A percentile compares a stretch with the other conserved stretches of the same genome.
Conservation (phyloP, 2,113 vertebrate genomes). For the Hippocampus abdominalis region DNA sequence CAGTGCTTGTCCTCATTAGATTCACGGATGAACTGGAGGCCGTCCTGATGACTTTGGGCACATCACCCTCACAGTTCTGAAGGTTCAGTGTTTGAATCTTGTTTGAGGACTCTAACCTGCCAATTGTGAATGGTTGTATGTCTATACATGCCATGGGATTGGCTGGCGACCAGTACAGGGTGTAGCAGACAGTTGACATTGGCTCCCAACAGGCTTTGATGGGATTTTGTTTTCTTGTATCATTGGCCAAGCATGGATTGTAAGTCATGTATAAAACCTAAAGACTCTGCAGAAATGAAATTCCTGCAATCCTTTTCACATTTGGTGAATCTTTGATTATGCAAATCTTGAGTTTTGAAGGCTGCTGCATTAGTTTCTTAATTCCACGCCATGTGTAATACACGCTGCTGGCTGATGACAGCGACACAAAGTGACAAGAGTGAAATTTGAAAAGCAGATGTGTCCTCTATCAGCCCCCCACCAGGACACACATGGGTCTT, state of each 20-base stretch:
- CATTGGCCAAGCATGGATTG: neutral
- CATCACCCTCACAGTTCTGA: too few species aligned
- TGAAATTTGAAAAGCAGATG: constrained; percentile 35
- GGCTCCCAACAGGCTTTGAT: neutral
- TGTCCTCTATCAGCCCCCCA: constrained; percentile 1
- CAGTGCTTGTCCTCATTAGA: too few species aligned
- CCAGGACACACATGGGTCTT: constrained; percentile 8
- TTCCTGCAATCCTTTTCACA: neutral
- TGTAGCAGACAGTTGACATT: neutral
- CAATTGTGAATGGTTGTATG: neutral
- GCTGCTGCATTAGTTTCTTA: neutral
- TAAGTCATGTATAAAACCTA: neutral
- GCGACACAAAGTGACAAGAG: constrained; percentile 16
- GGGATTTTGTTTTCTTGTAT: neutral
- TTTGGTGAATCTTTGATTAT: neutral
- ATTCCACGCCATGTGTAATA: neutral
- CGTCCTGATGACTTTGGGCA: too few species aligned
- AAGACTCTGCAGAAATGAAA: neutral
- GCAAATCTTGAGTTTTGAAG: neutral
- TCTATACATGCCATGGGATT: neutral
- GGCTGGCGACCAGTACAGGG: neutral
- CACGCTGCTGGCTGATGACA: constrained; percentile 3
- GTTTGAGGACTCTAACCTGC: neutral
- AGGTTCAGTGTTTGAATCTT: too few species aligned
- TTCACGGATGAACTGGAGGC: too few species aligned